Base-by-base conservation (phyloP, 2,888 invertebrate species). In the Spodoptera littoralis region DNA sequence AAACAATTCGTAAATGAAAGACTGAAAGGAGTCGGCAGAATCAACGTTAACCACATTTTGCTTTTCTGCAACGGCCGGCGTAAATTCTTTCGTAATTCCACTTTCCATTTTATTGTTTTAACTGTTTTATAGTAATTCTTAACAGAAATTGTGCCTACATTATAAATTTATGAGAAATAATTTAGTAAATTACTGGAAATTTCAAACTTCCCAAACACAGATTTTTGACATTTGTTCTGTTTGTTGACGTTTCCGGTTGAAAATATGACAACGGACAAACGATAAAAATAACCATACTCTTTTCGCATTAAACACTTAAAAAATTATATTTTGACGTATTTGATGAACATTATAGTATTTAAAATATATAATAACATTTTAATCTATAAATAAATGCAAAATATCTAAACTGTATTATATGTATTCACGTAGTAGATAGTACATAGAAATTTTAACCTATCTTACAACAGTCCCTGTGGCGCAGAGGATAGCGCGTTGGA, bases 401-500 rank as follows among this genome's bases (percentile, higher is more conserved):
- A 4, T 0, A 13, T 55, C n/a, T n/a, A 9, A 5, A 50, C 27
- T 27, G 27, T 3, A 24, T 12, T 27, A 12, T 24, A 6, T 5
- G n/a, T 52, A 42, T 49, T n/a, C 27, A 44, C 52, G 48, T n/a
- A 49, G 60, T 48, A 50, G 51, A 61, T 59, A 63, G 0, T 24
- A 6, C 68, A 63, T 13, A 18, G 22, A 53, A 82, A 90, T 91
- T 92, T 92, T 73, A 71, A 61, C 60, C 0, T 0, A 0, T 4
- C 0, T 0, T 0, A 0, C 60, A 87, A 59, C 78, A 79, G 97
- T 97, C 97, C 97, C 96, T 96, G 96, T 97, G 96, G 97, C 97
- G 97, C 97, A 97, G 97, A 96, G 97, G 97, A 97, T 97, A 97
- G 97, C 97, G 97, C 97, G 97, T 97, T 97, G 97, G 97, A 97